A percentile compares a stretch with the other conserved stretches of the same genome.
Conservation (phyloP, 2,113 vertebrate species). For the Tyto alba region DNA sequence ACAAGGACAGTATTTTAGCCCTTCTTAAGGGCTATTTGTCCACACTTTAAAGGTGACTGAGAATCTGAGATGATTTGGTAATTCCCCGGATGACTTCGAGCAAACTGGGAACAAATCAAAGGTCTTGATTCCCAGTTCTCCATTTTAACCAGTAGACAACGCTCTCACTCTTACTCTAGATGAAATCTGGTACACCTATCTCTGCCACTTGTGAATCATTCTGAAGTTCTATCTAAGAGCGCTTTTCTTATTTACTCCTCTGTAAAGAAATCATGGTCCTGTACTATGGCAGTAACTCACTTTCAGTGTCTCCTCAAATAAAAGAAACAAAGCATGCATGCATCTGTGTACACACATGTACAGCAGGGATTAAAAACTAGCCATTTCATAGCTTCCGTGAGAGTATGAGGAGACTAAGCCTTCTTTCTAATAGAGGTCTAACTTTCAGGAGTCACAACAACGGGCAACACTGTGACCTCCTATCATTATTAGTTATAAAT, state of each 20-base stretch:
- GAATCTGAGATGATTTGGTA: background rate
- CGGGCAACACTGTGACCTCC: background rate
- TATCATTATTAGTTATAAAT: background rate
- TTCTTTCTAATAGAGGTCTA: background rate
- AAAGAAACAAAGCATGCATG: background rate
- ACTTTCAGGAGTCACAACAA: background rate
- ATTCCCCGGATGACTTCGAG: background rate
- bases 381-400: background rate
- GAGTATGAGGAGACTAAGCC: background rate
- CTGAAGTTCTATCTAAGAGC: background rate
- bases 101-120: background rate
- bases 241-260: background rate
- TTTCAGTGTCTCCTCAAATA: background rate
- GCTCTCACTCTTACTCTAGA: background rate
- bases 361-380: background rate
- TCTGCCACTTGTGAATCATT: background rate
- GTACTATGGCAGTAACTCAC: background rate
- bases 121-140: background rate
- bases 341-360: accelerated
- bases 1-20: background rate
- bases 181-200: background rate
- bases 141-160: background rate
- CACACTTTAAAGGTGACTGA: background rate
- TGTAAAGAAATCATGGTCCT: background rate
- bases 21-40: background rate